These are phyloP conservation scores for Eufriesea mexicana DNA, from an alignment of 1,140 invertebrate species.

Conservation along the genomic window DNA sequence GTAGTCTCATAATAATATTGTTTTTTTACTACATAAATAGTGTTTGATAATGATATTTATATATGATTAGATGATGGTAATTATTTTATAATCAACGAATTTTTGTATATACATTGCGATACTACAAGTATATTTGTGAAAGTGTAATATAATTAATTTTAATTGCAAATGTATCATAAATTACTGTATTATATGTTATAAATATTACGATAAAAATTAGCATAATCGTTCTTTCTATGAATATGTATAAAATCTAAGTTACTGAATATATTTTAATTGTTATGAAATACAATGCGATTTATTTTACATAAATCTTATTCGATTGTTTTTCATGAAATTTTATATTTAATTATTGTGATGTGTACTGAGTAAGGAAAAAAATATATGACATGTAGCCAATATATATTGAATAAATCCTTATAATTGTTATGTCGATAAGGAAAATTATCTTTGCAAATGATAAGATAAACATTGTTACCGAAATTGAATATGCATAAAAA, in stretches of 20 bases:
- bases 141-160: slow-evolving; percentile 30
- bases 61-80: not conserved
- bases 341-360: not conserved
- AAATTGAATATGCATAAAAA: not conserved
- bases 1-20: not conserved
- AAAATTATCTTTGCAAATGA: not conserved
- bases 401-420: not conserved
- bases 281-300: not conserved
- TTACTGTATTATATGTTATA: slow-evolving; percentile 15
- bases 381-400: not conserved
- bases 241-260: not conserved
- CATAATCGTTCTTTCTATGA: not conserved
- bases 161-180: slow-evolving; percentile 24
- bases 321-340: not conserved
- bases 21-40: not conserved
- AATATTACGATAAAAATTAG: not conserved
- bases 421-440: not conserved
- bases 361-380: not conserved
- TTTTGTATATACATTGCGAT: slow-evolving; percentile 27
- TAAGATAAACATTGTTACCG: not conserved
- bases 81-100: slow-evolving; percentile 12
- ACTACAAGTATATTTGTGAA: not conserved
- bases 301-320: not conserved
- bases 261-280: slow-evolving; percentile 3
- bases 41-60: slow-evolving; percentile 15